Evolutionary conservation across 2,888 invertebrate species (phyloP).

Genomic region (Aquatica leii): DNA sequence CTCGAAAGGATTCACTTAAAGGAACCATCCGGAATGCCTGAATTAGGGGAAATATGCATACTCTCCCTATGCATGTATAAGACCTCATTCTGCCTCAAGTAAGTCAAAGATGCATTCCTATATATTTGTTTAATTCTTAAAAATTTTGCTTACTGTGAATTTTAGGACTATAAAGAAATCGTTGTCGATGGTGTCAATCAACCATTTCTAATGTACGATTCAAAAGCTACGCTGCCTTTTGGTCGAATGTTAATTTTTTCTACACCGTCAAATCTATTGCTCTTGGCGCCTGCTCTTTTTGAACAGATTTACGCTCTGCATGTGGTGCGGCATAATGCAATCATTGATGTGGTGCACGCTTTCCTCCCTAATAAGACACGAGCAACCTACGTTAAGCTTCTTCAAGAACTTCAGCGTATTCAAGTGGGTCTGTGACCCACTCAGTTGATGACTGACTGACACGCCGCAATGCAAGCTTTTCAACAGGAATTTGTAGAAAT

Average conservation of each 20-base stretch:
- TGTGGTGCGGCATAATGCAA: no score
- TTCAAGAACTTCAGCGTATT: constrained; percentile 5
- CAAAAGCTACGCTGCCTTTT: background rate
- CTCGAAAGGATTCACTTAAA: background rate
- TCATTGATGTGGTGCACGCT: constrained; percentile 1
- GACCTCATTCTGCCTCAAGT: constrained; percentile 5
- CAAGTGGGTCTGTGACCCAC: background rate
- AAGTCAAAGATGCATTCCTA: no score
- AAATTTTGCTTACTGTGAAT: background rate
- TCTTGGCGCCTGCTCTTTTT: constrained; percentile 1
- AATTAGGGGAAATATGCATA: no score
- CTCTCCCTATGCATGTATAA: background rate
- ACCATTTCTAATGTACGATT: no score
- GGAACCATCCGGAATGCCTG: background rate
- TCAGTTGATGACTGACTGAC: constrained; percentile 1
- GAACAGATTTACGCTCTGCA: no score
- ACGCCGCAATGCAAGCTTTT: background rate
- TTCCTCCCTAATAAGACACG: no score
- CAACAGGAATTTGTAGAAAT: background rate
- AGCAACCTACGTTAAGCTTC: no score
- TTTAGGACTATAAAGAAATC: constrained; percentile 2
- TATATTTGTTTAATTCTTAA: no score
- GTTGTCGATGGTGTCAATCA: constrained; percentile 6
- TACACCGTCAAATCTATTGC: background rate
- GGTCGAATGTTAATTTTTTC: constrained; percentile 7